A percentile compares a stretch with the other conserved stretches of the same genome.
These are phyloP conservation scores for Pollimyrus isidori DNA, from an alignment of 2,113 vertebrate genomes.

Conservation along the genomic window DNA sequence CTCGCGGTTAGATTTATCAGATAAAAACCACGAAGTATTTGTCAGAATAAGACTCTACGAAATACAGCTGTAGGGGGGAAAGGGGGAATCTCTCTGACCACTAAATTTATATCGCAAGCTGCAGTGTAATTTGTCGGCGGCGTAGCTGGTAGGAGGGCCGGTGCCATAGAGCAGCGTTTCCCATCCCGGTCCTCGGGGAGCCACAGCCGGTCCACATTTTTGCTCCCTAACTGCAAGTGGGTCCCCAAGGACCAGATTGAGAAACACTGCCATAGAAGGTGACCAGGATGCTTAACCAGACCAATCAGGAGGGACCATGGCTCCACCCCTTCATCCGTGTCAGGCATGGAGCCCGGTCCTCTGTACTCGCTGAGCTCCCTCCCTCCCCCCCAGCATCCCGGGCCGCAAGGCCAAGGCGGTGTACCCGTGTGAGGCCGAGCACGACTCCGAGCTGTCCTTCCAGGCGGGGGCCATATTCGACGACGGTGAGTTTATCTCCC, in stretches of 20 bases:
- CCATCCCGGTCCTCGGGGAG: too few species aligned
- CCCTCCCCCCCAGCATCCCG: conserved; percentile 68
- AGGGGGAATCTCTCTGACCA: neutral
- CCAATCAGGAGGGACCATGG: neutral
- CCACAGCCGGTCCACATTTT: too few species aligned
- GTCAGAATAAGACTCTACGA: neutral
- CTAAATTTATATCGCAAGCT: neutral
- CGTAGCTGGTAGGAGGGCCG: neutral
- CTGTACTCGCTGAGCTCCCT: conserved; percentile 48
- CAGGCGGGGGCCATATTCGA: conserved; percentile 91
- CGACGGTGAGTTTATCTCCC: conserved; percentile 75
- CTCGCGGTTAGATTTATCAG: neutral
- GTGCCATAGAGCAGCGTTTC: neutral
- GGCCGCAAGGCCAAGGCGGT: conserved; percentile 84
- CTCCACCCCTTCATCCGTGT: neutral
- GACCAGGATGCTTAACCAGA: neutral
- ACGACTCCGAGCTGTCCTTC: conserved; percentile 93
- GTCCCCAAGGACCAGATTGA: too few species aligned
- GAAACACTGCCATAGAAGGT: neutral
- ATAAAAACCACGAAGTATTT: neutral
- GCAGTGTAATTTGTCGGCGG: neutral
- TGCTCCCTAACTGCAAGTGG: too few species aligned
- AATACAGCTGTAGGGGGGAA: neutral
- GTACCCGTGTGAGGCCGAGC: conserved; percentile 90
- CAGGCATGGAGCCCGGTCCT: neutral